A percentile compares a stretch with the other conserved stretches of the same genome.
Conservation (phyloP, 2,113 vertebrate genomes). For the Microtus richardsoni region DNA sequence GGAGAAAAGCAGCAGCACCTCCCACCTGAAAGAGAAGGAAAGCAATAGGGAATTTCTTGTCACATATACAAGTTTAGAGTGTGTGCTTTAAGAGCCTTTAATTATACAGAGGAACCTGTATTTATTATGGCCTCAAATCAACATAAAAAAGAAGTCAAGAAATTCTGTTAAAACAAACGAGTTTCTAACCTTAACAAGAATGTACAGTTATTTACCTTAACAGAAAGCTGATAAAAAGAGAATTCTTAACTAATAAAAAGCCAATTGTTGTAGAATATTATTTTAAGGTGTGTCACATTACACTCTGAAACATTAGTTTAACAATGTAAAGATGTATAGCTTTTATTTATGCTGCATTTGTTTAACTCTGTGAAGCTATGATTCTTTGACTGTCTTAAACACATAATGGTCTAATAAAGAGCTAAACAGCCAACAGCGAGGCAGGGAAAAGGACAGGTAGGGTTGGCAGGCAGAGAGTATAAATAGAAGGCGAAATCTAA, state of each 20-base stretch:
- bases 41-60: constrained; percentile 10
- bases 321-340: too few relatives aligned
- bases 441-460: too few relatives aligned
- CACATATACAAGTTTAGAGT: not conserved
- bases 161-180: constrained; percentile 4
- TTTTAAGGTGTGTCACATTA: too few relatives aligned
- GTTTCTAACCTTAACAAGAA: constrained; percentile 21
- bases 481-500: too few relatives aligned
- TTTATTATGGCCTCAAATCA: constrained; percentile 38
- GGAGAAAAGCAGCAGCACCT: constrained; percentile 99
- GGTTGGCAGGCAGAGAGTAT: too few relatives aligned
- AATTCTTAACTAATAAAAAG: constrained; percentile 42
- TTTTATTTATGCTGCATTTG: too few relatives aligned
- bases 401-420: too few relatives aligned
- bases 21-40: constrained; percentile 89
- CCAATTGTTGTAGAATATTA: too few relatives aligned
- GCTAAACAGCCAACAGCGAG: too few relatives aligned
- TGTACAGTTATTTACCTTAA: not conserved
- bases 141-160: not conserved
- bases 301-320: too few relatives aligned
- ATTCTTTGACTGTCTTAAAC: too few relatives aligned
- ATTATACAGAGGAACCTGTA: constrained; percentile 22
- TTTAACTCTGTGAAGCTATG: too few relatives aligned
- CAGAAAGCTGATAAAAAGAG: constrained; percentile 24
- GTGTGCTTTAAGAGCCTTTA: not conserved